Evolutionary conservation across 2,888 invertebrate genomes (phyloP).

Genomic region (Loripinus fragilis): DNA sequence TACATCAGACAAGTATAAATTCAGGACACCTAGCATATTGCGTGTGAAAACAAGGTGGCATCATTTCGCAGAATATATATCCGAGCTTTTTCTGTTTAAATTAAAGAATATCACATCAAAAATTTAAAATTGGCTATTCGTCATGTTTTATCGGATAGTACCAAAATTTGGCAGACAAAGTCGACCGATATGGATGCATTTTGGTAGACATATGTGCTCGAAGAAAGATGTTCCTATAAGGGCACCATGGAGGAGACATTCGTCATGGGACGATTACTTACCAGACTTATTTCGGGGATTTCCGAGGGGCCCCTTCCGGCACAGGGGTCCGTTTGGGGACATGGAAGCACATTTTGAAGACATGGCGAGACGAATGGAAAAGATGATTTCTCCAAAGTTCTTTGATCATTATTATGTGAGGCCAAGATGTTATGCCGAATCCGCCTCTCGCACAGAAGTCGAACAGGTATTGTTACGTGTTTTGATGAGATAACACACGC

Average conservation of each 20-base stretch:
- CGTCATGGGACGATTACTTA: neutral
- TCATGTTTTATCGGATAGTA: neutral
- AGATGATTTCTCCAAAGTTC: neutral
- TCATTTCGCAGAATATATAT: no score
- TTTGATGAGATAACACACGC: no score
- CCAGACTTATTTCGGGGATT: neutral
- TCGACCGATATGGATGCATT: neutral
- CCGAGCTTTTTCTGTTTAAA: no score
- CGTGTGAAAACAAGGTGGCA: no score
- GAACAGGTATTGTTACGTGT: slow-evolving; percentile 17
- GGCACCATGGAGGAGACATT: neutral
- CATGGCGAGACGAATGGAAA: neutral
- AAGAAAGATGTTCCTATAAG: neutral
- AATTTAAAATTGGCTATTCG: no score
- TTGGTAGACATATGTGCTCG: neutral
- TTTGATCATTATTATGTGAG: slow-evolving; percentile 5
- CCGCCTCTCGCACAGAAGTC: neutral
- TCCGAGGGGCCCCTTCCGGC: neutral
- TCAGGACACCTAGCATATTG: no score
- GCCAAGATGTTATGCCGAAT: neutral
- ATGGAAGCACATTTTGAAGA: neutral
- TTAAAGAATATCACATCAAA: neutral
- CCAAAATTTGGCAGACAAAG: neutral
- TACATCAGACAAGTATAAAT: slow-evolving; percentile 18
- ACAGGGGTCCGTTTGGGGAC: neutral